Conservation (phyloP, 2,797 vertebrate genomes). For the Percopsis omiscomaycus region DNA sequence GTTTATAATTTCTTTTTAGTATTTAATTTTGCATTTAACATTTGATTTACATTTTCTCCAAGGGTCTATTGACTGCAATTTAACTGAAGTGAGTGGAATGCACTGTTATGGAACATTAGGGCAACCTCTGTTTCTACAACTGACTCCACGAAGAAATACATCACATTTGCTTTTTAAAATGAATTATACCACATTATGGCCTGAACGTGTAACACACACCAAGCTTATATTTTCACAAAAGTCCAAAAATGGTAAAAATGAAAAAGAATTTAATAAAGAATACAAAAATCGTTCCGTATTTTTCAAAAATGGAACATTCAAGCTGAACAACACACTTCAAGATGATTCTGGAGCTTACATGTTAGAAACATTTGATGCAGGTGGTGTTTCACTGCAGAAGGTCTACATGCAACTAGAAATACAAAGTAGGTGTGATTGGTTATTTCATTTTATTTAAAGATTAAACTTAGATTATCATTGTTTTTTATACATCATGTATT, state of each 20-base stretch:
- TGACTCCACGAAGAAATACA: background rate
- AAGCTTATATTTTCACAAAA: accelerated
- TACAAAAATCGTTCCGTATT: background rate
- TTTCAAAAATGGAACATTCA: constrained; percentile 2
- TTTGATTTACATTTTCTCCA: background rate
- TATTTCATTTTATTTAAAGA: too few species aligned
- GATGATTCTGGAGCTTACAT: constrained; percentile 27
- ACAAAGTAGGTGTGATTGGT: constrained; percentile 18
- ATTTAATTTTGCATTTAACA: too few species aligned
- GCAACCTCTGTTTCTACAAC: constrained; percentile 13
- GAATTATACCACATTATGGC: accelerated
- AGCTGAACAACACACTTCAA: constrained; percentile 3
- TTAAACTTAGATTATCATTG: too few species aligned
- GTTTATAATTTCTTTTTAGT: background rate
- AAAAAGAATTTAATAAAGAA: accelerated
- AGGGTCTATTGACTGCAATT: constrained; percentile 21
- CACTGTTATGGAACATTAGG: constrained; percentile 25
- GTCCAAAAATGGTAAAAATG: background rate
- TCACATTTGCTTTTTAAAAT: background rate
- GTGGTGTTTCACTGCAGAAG: background rate
- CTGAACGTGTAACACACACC: background rate
- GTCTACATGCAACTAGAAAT: constrained; percentile 1
- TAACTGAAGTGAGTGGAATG: background rate
- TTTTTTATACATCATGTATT: background rate
- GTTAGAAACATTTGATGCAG: background rate